Percentiles rank a stretch among this genome's conserved stretches.
Conservation (phyloP, 2,113 vertebrate genomes). For the Bubo blakistoni region DNA sequence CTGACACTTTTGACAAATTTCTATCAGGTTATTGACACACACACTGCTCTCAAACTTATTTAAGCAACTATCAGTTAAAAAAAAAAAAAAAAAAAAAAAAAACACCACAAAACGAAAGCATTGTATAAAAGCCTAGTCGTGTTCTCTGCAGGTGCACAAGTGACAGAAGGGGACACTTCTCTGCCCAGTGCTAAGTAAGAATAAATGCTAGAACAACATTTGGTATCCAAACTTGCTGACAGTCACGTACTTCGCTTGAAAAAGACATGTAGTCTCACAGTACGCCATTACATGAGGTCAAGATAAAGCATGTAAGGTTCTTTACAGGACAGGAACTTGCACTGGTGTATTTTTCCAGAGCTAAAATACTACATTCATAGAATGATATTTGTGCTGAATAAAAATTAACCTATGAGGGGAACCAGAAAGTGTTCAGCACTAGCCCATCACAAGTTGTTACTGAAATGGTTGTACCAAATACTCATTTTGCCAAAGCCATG, state of each 20-base stretch:
- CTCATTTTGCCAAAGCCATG: neutral
- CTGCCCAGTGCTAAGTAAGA: neutral
- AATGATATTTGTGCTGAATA: neutral
- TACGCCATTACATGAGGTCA: fast-evolving
- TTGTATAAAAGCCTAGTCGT: neutral
- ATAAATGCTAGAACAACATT: neutral
- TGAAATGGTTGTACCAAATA: neutral
- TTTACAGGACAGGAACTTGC: neutral
- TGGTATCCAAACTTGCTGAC: neutral
- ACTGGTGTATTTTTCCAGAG: neutral
- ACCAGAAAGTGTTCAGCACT: neutral
- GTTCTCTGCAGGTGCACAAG: neutral
- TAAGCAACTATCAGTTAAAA: neutral
- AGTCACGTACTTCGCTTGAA: neutral
- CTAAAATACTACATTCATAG: neutral
- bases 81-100: neutral
- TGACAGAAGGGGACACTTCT: neutral
- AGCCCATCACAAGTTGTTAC: neutral
- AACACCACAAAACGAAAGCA: neutral
- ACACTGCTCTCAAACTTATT: neutral
- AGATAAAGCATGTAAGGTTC: neutral
- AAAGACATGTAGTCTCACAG: neutral
- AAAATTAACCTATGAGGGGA: neutral
- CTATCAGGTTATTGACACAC: neutral
- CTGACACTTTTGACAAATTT: neutral